Conservation (phyloP, 2,797 vertebrate species). For the Rhabdomys pumilio region DNA sequence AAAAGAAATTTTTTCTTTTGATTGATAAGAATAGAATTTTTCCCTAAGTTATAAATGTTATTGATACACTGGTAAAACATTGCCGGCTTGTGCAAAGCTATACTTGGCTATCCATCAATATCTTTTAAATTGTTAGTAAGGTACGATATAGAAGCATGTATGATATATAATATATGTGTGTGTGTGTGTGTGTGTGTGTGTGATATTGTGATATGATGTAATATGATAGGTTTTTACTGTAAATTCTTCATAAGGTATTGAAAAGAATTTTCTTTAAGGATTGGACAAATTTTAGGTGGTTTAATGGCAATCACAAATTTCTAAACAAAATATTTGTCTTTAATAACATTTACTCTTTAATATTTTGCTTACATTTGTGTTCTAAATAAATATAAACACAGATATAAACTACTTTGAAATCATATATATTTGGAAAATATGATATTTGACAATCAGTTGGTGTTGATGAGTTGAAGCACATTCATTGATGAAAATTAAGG, state of each 20-base stretch:
- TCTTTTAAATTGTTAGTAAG: conserved; percentile 7
- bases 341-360: not conserved
- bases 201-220: no score
- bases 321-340: not conserved
- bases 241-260: not conserved
- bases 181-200: no score
- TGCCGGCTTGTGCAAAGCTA: not conserved
- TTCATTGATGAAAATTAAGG: not conserved
- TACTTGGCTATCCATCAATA: not conserved
- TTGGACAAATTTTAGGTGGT: not conserved
- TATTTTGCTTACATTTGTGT: not conserved
- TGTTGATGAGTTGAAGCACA: not conserved
- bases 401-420: not conserved
- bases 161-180: not conserved
- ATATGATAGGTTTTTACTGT: not conserved
- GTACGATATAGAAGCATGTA: not conserved
- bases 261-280: not conserved
- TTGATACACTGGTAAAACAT: not conserved
- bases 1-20: not conserved
- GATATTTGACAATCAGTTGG: not conserved
- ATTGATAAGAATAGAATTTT: not conserved
- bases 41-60: not conserved
- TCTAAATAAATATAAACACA: not conserved
- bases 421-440: not conserved
- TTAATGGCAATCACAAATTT: not conserved